Conservation (phyloP, 2,888 invertebrate genomes). For the Acleris sparsana region DNA sequence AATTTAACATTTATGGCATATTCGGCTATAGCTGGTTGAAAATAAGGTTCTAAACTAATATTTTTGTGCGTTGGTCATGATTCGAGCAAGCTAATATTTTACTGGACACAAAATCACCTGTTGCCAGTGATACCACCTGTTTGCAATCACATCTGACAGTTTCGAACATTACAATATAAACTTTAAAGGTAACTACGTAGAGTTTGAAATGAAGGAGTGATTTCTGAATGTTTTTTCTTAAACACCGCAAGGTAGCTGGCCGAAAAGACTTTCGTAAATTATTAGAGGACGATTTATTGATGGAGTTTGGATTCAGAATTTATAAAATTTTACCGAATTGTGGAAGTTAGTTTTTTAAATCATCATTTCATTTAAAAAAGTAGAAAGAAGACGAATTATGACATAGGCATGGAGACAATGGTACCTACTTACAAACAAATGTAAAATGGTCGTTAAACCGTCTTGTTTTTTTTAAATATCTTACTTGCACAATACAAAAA, state of each 20-base stretch:
- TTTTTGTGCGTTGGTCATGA: slow-evolving; percentile 11
- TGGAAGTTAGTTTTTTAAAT: no score
- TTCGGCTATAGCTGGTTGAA: no score
- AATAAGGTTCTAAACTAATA: no score
- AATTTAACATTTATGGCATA: no score
- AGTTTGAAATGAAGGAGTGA: slow-evolving; percentile 40
- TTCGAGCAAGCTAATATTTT: slow-evolving; percentile 72
- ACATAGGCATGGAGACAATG: no score
- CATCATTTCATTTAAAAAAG: no score
- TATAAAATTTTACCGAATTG: background rate
- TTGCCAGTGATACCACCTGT: slow-evolving; percentile 73
- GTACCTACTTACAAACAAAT: no score
- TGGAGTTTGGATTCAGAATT: slow-evolving; percentile 12
- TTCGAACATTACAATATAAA: slow-evolving; percentile 43
- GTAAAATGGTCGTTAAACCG: no score
- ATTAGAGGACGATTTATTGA: slow-evolving; percentile 11
- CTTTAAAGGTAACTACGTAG: slow-evolving; percentile 38
- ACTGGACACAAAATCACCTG: slow-evolving; percentile 73
- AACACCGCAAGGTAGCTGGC: slow-evolving; percentile 55
- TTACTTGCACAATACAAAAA: no score
- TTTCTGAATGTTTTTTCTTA: slow-evolving; percentile 46
- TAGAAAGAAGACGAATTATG: no score
- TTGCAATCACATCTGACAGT: slow-evolving; percentile 77
- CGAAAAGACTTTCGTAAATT: slow-evolving; percentile 48
- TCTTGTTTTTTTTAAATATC: no score